Evolutionary conservation across 2,113 vertebrate genomes (phyloP).

Genomic region (Megaceryle torquata): DNA sequence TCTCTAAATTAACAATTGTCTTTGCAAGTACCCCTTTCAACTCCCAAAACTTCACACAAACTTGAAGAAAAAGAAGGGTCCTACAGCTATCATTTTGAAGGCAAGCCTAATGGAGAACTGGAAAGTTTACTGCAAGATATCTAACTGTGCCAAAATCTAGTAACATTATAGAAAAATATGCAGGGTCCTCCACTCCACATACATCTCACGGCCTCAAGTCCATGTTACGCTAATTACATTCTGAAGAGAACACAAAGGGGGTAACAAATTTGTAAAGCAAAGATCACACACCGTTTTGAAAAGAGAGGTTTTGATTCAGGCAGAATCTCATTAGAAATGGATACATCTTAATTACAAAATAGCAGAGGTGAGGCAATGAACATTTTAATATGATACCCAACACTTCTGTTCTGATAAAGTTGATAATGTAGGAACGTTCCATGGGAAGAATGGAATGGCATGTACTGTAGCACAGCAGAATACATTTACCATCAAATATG

Average conservation of each 20-base stretch:
- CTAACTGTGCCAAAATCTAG: background rate
- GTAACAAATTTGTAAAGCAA: background rate
- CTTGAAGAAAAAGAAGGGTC: background rate
- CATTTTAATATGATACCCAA: background rate
- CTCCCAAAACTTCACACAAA: background rate
- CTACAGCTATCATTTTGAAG: background rate
- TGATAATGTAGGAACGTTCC: background rate
- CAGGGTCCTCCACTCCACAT: background rate
- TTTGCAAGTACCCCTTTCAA: background rate
- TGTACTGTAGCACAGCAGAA: rapidly evolving
- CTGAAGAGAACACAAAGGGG: background rate
- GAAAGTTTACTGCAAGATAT: background rate
- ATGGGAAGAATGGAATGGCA: background rate
- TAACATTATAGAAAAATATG: background rate
- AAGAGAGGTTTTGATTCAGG: background rate
- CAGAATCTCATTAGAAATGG: background rate
- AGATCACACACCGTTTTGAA: background rate
- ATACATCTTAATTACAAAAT: background rate
- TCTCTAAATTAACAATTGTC: background rate
- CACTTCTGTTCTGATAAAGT: background rate
- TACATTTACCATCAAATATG: background rate
- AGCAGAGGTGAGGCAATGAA: rapidly evolving
- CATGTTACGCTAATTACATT: background rate
- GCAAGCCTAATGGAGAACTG: background rate
- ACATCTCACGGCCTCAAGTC: background rate